A percentile compares a stretch with the other conserved stretches of the same genome.
phyloP scores from a whole-genome alignment of 2,113 vertebrate species.

The Hystrix cristata region DNA sequence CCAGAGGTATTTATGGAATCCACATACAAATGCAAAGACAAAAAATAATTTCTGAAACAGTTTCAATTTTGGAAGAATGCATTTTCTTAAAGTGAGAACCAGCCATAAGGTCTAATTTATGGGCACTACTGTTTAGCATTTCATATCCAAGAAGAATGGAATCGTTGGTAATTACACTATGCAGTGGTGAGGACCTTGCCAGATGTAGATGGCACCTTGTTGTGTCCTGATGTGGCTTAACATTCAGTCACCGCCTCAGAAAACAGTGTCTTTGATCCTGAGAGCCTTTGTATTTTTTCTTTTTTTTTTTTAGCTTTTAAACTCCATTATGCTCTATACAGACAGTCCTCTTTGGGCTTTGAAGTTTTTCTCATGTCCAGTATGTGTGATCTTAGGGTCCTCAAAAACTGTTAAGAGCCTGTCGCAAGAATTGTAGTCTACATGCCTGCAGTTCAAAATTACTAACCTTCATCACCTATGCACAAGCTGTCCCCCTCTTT shows the following conservation, averaged over 20 bases:
- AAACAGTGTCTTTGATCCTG: slow-evolving; percentile 74
- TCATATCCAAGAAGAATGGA: background rate
- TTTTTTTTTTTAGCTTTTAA: slow-evolving; percentile 66
- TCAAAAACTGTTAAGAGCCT: slow-evolving; percentile 53
- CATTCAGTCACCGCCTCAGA: background rate
- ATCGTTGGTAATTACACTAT: background rate
- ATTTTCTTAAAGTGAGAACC: background rate
- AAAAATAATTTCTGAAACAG: background rate
- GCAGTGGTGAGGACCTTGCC: background rate
- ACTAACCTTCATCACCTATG: slow-evolving; percentile 22
- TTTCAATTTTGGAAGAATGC: background rate
- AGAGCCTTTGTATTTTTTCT: slow-evolving; percentile 48
- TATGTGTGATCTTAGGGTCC: slow-evolving; percentile 18
- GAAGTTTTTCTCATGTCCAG: slow-evolving; percentile 54
- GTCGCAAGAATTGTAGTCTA: background rate
- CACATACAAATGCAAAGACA: background rate
- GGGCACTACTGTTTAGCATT: background rate
- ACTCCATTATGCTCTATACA: background rate
- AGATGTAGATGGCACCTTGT: background rate
- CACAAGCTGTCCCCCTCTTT: background rate
- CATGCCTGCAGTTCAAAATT: slow-evolving; percentile 1
- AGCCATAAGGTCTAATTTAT: background rate
- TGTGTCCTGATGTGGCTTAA: background rate
- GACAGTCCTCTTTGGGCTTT: slow-evolving; percentile 50
- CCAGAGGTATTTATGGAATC: background rate